Base-by-base conservation (phyloP, 1,140 invertebrate genomes). In the Solenopsis fugax region DNA sequence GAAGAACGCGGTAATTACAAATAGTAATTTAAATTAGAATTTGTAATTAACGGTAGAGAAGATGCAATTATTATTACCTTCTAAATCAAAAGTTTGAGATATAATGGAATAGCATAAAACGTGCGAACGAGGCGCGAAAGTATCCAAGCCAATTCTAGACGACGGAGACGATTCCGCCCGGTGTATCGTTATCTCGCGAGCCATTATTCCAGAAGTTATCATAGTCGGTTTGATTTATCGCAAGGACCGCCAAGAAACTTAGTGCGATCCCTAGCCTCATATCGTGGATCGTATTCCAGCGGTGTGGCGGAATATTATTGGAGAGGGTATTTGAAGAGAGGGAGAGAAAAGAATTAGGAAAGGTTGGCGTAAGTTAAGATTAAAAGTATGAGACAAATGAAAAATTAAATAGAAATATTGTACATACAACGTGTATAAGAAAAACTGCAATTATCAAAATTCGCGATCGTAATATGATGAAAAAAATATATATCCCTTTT, bases 181-280 rank as follows among this genome's bases (percentile, higher is more conserved):
- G 65, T 90, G 91, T 93, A 92, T 91, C 91, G 89, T 92, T 93
- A 93, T 93, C 93, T 91, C 84, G 73, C 82, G 87, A 71, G 86
- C 92, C 89, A 90, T 91, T 93, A 92, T 93, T 91, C 89, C 85
- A 88, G 85, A 89, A 92, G 90, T 92, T 93, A 93, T 93, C 91
- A 89, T 87, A 62, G 89, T 73, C 80, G 77, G 81, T 93, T 93
- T 93, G 91, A 93, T 93, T 93, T 93, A 93, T 93, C 87, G 88
- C 58, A 10, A 37, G 37, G 18, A 72, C 34, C n/a, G 65, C 50
- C 72, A 75, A 80, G 84, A 88, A 87, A 91, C 65, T 80, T 86
- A 71, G 77, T 67, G 80, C 62, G 65, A 24, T 71, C 54, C 64
- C 65, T 65, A 85, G 34, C 34, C 56, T 60, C 60, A 76, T 60